phyloP scores from a whole-genome alignment of 2,888 invertebrate species.

The Phorcus lineatus region DNA sequence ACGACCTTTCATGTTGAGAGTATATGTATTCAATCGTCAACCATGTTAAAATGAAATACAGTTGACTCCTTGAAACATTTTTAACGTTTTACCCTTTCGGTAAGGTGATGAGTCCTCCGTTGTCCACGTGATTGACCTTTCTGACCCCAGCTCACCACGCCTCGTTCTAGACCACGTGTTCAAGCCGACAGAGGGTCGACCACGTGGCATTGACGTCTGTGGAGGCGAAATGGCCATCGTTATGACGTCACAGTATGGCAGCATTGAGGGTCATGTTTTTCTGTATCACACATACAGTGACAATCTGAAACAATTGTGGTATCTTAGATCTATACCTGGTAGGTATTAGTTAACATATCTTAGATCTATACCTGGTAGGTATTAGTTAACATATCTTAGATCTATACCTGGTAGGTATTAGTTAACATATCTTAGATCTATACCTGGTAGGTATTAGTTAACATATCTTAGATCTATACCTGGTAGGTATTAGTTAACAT shows the following conservation, averaged over 20 bases:
- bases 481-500: too few species aligned
- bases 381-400: too few species aligned
- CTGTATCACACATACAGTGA: conserved; percentile 42
- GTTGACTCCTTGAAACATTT: too few species aligned
- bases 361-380: too few species aligned
- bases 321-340: conserved; percentile 29
- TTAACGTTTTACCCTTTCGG: too few species aligned
- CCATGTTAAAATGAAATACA: too few species aligned
- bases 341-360: neutral
- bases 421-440: too few species aligned
- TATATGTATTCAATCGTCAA: too few species aligned
- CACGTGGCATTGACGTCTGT: conserved; percentile 51
- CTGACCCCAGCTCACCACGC: conserved; percentile 43
- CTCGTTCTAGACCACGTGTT: conserved; percentile 46
- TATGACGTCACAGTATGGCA: conserved; percentile 43
- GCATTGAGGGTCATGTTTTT: conserved; percentile 52
- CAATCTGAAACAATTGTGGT: neutral
- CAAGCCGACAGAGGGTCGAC: conserved; percentile 44
- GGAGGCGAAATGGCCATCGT: conserved; percentile 48
- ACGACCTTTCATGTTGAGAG: too few species aligned
- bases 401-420: too few species aligned
- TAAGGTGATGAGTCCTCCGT: conserved; percentile 52
- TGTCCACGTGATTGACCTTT: conserved; percentile 56
- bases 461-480: too few species aligned
- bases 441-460: too few species aligned